phyloP scores from a whole-genome alignment of 2,113 vertebrate genomes.

The Blennius ocellaris region DNA sequence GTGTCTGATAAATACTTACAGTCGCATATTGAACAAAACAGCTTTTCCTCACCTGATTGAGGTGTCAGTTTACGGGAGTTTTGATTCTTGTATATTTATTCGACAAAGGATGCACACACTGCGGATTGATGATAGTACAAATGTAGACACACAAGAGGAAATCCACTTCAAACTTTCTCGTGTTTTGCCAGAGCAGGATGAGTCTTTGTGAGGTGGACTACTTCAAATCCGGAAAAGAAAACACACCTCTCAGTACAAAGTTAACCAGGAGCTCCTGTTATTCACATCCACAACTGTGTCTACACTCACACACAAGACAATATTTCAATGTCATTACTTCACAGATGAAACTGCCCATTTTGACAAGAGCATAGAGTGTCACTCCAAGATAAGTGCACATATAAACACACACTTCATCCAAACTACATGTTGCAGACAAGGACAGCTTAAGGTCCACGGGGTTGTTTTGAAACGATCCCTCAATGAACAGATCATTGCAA shows the following conservation, averaged over 20 bases:
- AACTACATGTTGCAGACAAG: constrained; percentile 1
- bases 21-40: neutral
- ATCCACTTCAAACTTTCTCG: neutral
- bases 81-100: too few relatives aligned
- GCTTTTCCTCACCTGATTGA: neutral
- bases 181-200: neutral
- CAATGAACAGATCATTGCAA: too few relatives aligned
- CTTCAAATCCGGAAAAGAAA: neutral
- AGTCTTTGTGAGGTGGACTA: constrained; percentile 7
- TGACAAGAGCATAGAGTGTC: constrained; percentile 6
- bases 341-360: constrained; percentile 7
- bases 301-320: constrained; percentile 15
- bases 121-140: neutral
- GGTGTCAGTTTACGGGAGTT: neutral
- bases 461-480: neutral
- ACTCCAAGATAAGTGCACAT: constrained; percentile 1
- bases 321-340: constrained; percentile 8
- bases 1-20: neutral
- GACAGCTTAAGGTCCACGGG: constrained; percentile 5
- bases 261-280: neutral
- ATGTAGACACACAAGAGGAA: neutral
- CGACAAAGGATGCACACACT: neutral
- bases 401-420: constrained; percentile 1
- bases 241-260: neutral
- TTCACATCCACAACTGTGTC: neutral